phyloP scores from a whole-genome alignment of 2,888 invertebrate species.

The Drosophila hamatofila region DNA sequence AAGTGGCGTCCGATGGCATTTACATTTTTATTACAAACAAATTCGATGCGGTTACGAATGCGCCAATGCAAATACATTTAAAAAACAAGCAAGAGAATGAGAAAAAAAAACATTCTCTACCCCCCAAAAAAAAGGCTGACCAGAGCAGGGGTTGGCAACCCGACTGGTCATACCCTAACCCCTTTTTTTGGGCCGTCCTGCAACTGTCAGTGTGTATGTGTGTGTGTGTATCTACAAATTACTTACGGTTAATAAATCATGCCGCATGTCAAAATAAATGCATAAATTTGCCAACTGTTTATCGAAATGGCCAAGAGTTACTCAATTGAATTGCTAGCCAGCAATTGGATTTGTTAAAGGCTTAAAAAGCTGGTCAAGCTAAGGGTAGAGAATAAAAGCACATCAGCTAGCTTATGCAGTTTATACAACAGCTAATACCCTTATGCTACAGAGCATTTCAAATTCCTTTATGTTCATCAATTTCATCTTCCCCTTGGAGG shows the following conservation, averaged over 20 bases:
- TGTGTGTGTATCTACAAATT: constrained; percentile 74
- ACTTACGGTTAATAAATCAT: constrained; percentile 85
- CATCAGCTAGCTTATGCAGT: background rate
- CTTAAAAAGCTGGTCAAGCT: constrained; percentile 57
- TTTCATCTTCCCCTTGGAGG: constrained; percentile 10
- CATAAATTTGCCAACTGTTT: constrained; percentile 72
- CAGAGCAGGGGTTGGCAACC: constrained; percentile 46
- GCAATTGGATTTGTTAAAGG: constrained; percentile 70
- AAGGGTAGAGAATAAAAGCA: background rate
- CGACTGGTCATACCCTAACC: constrained; percentile 22
- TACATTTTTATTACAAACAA: constrained; percentile 81
- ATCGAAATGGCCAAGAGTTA: constrained; percentile 42
- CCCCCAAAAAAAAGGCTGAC: constrained; percentile 32
- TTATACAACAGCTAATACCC: background rate
- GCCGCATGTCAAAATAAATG: constrained; percentile 82
- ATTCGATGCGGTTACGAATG: constrained; percentile 80
- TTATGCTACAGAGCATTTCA: constrained; percentile 14
- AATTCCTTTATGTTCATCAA: constrained; percentile 2
- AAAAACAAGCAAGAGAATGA: constrained; percentile 17
- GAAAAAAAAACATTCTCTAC: constrained; percentile 10
- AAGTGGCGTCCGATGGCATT: constrained; percentile 74
- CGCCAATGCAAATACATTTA: constrained; percentile 75
- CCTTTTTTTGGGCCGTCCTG: constrained; percentile 9
- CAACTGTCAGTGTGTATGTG: constrained; percentile 36
- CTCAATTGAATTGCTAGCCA: constrained; percentile 65